phyloP scores from a whole-genome alignment of 1,140 invertebrate genomes.

The Papilio polyxenes region DNA sequence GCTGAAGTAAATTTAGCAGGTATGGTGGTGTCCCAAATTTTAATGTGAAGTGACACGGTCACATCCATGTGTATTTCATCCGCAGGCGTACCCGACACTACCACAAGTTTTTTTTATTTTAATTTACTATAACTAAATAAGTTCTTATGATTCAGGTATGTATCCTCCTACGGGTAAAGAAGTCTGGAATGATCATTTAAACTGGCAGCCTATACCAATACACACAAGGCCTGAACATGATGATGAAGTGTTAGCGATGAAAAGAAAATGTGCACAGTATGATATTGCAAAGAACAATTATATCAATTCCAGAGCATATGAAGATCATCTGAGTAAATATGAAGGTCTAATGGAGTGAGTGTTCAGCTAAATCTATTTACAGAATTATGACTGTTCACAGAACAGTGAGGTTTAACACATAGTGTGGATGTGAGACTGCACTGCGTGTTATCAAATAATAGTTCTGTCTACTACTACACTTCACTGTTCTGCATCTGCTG shows the following conservation, averaged over 20 bases:
- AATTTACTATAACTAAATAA: neutral
- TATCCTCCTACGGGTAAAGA: slow-evolving; percentile 84
- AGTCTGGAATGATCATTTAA: slow-evolving; percentile 85
- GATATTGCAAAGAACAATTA: slow-evolving; percentile 81
- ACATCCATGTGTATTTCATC: too few species aligned
- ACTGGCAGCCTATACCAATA: slow-evolving; percentile 95
- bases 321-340: slow-evolving; percentile 82
- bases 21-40: slow-evolving; percentile 46
- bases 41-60: too few species aligned
- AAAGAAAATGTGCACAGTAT: slow-evolving; percentile 85
- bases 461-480: too few species aligned
- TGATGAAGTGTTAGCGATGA: slow-evolving; percentile 85
- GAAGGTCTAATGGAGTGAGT: slow-evolving; percentile 83
- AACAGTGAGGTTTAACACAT: neutral
- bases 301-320: slow-evolving; percentile 82
- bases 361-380: slow-evolving; percentile 3
- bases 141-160: slow-evolving; percentile 70
- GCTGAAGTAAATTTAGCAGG: slow-evolving; percentile 90
- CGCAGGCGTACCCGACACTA: neutral
- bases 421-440: neutral
- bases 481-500: neutral
- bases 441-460: neutral
- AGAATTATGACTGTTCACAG: neutral
- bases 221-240: slow-evolving; percentile 86
- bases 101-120: slow-evolving; percentile 20